phyloP scores from a whole-genome alignment of 2,797 vertebrate genomes.

The Cheracebus regulus region DNA sequence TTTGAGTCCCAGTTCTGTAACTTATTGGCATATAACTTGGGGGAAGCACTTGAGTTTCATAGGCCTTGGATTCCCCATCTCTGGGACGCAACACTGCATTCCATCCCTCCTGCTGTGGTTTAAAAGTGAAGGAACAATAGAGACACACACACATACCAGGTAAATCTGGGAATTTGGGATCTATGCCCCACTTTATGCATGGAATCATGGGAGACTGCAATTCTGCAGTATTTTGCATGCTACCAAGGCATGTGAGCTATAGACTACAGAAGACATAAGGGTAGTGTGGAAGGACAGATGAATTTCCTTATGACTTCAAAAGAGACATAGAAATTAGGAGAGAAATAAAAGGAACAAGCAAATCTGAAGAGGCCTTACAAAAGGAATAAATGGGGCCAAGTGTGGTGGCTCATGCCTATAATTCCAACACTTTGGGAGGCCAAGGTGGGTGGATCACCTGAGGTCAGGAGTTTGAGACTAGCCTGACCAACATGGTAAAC shows the following conservation, averaged over 20 bases:
- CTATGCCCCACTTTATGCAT: neutral
- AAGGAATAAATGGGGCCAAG: neutral
- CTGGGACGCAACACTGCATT: neutral
- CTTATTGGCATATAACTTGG: neutral
- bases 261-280: neutral
- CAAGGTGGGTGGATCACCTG: too few relatives aligned
- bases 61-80: neutral
- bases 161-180: neutral
- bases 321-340: neutral
- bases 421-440: too few relatives aligned
- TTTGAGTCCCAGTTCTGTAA: neutral
- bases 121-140: neutral
- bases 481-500: too few relatives aligned
- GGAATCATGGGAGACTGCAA: neutral
- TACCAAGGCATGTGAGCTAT: neutral
- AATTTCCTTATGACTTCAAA: neutral
- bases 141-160: neutral
- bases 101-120: neutral
- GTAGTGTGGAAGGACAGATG: neutral
- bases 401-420: fast-evolving
- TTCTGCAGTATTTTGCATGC: neutral
- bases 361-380: neutral
- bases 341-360: neutral
- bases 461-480: too few relatives aligned
- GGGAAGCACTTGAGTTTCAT: neutral